phyloP scores from a whole-genome alignment of 1,140 invertebrate species.

The Eufriesea mexicana region DNA sequence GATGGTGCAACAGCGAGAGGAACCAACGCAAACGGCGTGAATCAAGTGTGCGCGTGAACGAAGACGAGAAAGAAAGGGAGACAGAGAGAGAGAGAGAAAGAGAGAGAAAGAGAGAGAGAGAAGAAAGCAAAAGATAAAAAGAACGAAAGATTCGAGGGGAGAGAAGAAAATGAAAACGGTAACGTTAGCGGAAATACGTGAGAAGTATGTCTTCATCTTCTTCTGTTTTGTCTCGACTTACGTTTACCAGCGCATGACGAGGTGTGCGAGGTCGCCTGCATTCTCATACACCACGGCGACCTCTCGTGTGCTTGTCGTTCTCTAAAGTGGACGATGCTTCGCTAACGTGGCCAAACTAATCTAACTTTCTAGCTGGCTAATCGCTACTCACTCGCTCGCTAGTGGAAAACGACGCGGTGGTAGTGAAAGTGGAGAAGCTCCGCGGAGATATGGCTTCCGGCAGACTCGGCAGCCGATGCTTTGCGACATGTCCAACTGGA shows the following conservation, averaged over 20 bases:
- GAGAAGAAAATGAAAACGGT: not conserved
- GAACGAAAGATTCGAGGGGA: not conserved
- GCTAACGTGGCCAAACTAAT: conserved; percentile 17
- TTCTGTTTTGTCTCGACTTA: conserved; percentile 33
- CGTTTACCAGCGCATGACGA: conserved; percentile 14
- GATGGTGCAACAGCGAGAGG: not conserved
- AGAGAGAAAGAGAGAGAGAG: not conserved
- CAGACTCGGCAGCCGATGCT: no score
- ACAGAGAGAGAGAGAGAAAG: not conserved
- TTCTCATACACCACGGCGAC: conserved; percentile 15
- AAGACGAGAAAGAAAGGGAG: not conserved
- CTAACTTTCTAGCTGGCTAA: conserved; percentile 18
- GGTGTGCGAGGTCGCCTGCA: conserved; percentile 20
- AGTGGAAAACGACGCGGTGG: not conserved
- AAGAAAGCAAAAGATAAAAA: conserved; percentile 3
- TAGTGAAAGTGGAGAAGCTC: not conserved
- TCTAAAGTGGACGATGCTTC: conserved; percentile 16
- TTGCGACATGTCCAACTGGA: no score
- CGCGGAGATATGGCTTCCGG: not conserved
- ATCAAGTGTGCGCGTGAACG: not conserved
- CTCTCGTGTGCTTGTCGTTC: not conserved
- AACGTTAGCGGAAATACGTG: not conserved
- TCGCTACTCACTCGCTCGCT: conserved; percentile 5
- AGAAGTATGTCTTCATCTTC: not conserved
- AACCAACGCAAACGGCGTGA: not conserved